These are phyloP conservation scores for Anaspis maculata DNA, from an alignment of 2,888 invertebrate genomes.

Conservation along the genomic window DNA sequence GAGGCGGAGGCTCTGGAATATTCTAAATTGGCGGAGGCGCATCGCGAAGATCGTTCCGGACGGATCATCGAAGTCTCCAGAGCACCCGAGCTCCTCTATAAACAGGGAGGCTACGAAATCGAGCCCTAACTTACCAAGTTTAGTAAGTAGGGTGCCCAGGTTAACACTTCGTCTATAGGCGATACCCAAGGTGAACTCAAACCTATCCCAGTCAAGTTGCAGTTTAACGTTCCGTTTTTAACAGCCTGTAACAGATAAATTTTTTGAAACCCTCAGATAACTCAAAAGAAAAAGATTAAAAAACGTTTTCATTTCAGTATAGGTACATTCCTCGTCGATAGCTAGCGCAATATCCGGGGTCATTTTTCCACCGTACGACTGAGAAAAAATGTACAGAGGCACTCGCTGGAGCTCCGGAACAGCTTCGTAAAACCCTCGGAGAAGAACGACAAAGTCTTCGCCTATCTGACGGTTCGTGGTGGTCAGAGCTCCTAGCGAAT, in stretches of 20 bases:
- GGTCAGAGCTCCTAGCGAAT: slow-evolving; percentile 44
- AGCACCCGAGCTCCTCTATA: too few relatives aligned
- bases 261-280: too few relatives aligned
- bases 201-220: slow-evolving; percentile 53
- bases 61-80: too few relatives aligned
- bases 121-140: too few relatives aligned
- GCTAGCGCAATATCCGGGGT: slow-evolving; percentile 65
- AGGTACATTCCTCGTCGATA: neutral
- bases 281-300: too few relatives aligned
- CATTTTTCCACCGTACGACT: slow-evolving; percentile 91
- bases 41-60: too few relatives aligned
- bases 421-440: slow-evolving; percentile 57
- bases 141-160: slow-evolving; percentile 73
- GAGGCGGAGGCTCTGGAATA: too few relatives aligned
- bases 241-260: too few relatives aligned
- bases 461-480: slow-evolving; percentile 57
- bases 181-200: slow-evolving; percentile 87
- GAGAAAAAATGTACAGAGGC: slow-evolving; percentile 75
- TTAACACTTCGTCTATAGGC: slow-evolving; percentile 71
- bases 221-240: slow-evolving; percentile 6
- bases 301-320: too few relatives aligned
- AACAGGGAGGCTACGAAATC: too few relatives aligned
- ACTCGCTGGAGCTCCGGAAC: slow-evolving; percentile 60
- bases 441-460: slow-evolving; percentile 62
- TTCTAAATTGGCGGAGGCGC: too few relatives aligned